phyloP scores from a whole-genome alignment of 1,140 invertebrate genomes.

The Gryllus bimaculatus region DNA sequence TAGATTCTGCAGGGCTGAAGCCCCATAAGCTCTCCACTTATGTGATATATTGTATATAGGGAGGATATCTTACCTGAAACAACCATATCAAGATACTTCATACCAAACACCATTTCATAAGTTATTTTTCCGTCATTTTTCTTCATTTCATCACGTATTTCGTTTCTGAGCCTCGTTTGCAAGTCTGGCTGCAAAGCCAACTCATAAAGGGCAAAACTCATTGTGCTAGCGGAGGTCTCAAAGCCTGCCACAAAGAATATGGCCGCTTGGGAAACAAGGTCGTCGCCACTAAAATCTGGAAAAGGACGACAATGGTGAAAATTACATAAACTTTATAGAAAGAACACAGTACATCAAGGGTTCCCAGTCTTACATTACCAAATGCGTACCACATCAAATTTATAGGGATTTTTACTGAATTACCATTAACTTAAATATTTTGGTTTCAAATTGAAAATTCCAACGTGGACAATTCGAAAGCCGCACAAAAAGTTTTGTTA shows the following conservation, averaged over 20 bases:
- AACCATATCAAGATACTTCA: conserved; percentile 14
- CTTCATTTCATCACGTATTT: conserved; percentile 30
- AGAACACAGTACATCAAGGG: no score
- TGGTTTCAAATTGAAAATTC: no score
- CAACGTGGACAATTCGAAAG: no score
- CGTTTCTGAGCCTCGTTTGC: conserved; percentile 35
- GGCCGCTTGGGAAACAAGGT: conserved; percentile 26
- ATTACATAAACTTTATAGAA: no score
- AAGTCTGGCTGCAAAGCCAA: conserved; percentile 36
- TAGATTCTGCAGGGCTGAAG: no score
- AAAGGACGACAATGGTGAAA: not conserved
- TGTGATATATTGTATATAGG: no score
- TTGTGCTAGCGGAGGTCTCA: conserved; percentile 37
- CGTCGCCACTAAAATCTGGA: conserved; percentile 18
- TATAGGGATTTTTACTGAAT: no score
- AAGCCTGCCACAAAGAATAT: conserved; percentile 35
- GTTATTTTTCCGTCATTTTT: conserved; percentile 18
- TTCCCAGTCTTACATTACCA: no score
- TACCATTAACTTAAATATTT: no score
- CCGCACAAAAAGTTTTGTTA: no score
- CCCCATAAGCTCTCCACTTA: no score
- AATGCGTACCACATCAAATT: no score
- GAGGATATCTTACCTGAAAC: conserved; percentile 31
- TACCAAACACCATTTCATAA: conserved; percentile 11
- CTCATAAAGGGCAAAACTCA: conserved; percentile 28